phyloP scores from a whole-genome alignment of 2,888 invertebrate genomes.

The Lepidochrysops patricia region DNA sequence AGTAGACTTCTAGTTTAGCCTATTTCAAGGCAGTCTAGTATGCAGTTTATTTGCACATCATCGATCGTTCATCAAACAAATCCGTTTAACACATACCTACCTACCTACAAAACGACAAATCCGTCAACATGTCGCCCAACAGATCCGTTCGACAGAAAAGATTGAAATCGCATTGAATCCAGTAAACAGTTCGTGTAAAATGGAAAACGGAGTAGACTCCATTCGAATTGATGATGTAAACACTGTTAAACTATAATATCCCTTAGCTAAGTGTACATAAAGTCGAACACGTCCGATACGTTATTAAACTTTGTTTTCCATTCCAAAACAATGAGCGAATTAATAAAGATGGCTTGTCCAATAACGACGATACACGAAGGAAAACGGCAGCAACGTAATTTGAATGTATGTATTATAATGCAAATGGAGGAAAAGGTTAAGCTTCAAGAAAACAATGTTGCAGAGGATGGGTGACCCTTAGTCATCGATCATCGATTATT shows the following conservation, averaged over 20 bases:
- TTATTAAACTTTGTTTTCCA: background rate
- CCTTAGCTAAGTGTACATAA: background rate
- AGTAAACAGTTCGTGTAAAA: conserved; percentile 9
- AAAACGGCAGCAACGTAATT: background rate
- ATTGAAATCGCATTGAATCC: conserved; percentile 12
- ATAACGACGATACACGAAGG: background rate
- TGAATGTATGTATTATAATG: background rate
- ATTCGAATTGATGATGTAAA: background rate
- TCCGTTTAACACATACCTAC: background rate
- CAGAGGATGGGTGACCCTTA: background rate
- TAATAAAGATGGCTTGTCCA: conserved; percentile 1
- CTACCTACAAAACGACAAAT: background rate
- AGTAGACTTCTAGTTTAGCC: too few relatives aligned
- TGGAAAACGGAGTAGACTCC: conserved; percentile 6
- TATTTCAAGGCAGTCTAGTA: background rate
- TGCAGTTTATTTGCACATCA: background rate
- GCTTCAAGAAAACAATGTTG: background rate
- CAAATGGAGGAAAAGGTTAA: background rate
- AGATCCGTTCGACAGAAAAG: background rate
- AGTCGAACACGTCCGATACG: background rate
- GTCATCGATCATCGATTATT: too few relatives aligned
- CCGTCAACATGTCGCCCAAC: background rate
- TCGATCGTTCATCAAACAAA: background rate
- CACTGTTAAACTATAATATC: background rate
- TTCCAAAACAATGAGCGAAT: conserved; percentile 2